Conservation (phyloP, 23 tunicate species). For the Diplosoma virens region DNA sequence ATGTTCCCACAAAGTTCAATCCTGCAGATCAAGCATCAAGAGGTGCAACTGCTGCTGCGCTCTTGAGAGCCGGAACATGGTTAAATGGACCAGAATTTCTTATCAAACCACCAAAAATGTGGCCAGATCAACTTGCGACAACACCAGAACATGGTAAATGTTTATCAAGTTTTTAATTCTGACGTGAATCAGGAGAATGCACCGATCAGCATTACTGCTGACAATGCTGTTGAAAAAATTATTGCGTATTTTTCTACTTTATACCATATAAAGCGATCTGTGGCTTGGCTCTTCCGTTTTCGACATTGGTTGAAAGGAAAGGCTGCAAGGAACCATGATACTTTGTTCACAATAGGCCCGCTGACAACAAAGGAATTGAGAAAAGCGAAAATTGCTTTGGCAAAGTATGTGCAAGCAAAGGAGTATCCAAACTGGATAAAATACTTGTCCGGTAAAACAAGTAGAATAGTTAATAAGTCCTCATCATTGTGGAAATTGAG, state of each 20-base stretch:
- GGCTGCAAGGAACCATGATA: neutral
- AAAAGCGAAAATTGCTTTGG: neutral
- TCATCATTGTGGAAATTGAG: neutral
- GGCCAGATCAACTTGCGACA: neutral
- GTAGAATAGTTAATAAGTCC: neutral
- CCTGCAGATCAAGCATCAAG: slow-evolving; percentile 25
- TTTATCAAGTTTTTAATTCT: too few relatives aligned
- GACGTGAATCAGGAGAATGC: neutral
- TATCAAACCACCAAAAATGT: neutral
- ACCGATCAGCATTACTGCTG: too few relatives aligned
- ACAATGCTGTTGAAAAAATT: too few relatives aligned
- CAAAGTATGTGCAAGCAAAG: neutral
- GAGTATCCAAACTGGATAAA: too few relatives aligned
- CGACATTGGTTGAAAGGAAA: neutral
- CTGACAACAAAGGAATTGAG: neutral
- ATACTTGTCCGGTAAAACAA: too few relatives aligned
- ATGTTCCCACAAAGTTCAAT: neutral
- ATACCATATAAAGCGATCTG: slow-evolving; percentile 2
- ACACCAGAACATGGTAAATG: too few relatives aligned
- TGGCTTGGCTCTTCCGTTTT: neutral
- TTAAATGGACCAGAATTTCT: slow-evolving; percentile 13
- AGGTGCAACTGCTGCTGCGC: neutral
- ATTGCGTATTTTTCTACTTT: slow-evolving; percentile 9
- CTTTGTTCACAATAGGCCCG: too few relatives aligned
- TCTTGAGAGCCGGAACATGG: neutral